Conservation (phyloP, 2,113 vertebrate genomes). For the Platanista minor region DNA sequence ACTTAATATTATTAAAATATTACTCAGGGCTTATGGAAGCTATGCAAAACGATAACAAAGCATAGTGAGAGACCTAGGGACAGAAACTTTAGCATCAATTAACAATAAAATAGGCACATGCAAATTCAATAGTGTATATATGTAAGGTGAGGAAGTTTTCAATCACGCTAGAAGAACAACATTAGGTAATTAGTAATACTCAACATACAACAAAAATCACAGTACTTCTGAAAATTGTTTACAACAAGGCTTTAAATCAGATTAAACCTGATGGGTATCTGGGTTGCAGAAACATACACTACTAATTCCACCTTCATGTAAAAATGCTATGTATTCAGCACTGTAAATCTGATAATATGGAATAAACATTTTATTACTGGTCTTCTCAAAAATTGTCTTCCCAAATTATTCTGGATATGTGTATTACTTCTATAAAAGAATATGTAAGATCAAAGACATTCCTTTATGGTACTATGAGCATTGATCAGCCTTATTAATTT, state of each 20-base stretch:
- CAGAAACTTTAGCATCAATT: neutral
- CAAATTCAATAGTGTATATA: neutral
- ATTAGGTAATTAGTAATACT: neutral
- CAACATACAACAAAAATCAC: conserved; percentile 50
- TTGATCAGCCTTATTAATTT: neutral
- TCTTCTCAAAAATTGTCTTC: neutral
- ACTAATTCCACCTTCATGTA: neutral
- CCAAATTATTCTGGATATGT: neutral
- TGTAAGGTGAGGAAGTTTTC: neutral
- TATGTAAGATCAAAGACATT: neutral
- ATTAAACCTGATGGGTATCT: neutral
- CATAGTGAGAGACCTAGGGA: neutral
- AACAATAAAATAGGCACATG: neutral
- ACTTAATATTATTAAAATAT: conserved; percentile 6
- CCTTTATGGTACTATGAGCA: neutral
- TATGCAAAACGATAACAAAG: neutral
- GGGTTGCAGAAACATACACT: neutral
- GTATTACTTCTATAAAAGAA: neutral
- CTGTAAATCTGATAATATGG: neutral
- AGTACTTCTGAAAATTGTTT: conserved; percentile 10
- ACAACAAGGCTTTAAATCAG: neutral
- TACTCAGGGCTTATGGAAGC: neutral
- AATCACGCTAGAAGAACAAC: neutral
- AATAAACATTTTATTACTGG: neutral
- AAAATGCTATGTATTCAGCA: neutral